Conservation (phyloP, 2,113 vertebrate species). For the Sylvilagus bachmani region DNA sequence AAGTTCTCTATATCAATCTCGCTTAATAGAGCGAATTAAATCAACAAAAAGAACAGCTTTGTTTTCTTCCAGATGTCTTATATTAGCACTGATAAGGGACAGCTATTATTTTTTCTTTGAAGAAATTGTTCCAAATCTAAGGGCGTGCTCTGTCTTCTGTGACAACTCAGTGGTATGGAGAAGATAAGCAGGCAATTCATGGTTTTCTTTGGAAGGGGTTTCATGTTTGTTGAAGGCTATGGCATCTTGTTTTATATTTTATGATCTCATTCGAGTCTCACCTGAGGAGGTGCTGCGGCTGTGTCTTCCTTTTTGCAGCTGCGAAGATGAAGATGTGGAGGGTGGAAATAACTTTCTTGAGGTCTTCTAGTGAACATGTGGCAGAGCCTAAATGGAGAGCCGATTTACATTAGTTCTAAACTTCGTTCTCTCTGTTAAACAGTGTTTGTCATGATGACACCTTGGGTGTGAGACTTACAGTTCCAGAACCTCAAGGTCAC, state of each 20-base stretch:
- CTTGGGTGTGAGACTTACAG: background rate
- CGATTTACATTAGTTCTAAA: background rate
- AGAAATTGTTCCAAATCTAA: background rate
- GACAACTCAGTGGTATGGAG: background rate
- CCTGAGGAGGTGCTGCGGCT: too few species aligned
- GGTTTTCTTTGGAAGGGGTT: background rate
- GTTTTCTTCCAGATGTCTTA: constrained; percentile 16
- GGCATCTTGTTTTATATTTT: background rate
- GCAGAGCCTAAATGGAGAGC: background rate
- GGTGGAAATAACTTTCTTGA: background rate
- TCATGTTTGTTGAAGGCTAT: background rate
- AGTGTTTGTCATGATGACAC: background rate
- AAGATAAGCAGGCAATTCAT: background rate
- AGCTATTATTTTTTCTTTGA: background rate
- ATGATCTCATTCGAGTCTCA: background rate
- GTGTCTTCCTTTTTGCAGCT: background rate
- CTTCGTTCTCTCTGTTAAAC: background rate
- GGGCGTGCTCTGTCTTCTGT: background rate
- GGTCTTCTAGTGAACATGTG: background rate
- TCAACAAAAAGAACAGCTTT: background rate
- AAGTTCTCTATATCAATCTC: constrained; percentile 13
- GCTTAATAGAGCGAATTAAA: constrained; percentile 21
- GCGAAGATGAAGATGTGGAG: background rate
- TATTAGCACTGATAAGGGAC: background rate
- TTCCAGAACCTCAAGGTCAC: background rate